A percentile compares a stretch with the other conserved stretches of the same genome.
Conservation (phyloP, 2,888 invertebrate species). For the Sinhomidia bicolor region DNA sequence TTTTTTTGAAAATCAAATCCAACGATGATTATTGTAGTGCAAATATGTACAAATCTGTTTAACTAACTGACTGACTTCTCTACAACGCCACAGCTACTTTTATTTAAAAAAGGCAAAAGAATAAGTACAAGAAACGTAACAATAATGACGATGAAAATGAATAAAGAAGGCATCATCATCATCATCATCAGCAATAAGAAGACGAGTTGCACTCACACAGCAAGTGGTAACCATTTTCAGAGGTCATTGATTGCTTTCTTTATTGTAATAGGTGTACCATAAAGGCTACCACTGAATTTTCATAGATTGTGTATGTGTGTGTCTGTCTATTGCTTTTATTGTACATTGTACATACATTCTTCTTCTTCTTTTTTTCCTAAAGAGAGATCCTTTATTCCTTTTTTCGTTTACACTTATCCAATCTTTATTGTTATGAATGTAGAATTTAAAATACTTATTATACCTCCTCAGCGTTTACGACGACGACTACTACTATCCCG, state of each 20-base stretch:
- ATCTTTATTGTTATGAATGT: constrained; percentile 54
- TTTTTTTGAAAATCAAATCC: neutral
- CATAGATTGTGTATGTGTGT: constrained; percentile 9
- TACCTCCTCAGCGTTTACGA: constrained; percentile 22
- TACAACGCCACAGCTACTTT: neutral
- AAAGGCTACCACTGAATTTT: constrained; percentile 38
- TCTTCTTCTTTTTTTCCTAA: constrained; percentile 35
- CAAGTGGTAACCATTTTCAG: constrained; percentile 71
- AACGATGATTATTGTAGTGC: constrained; percentile 36
- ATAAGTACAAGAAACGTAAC: neutral
- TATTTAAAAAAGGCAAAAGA: neutral
- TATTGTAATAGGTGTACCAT: constrained; percentile 38
- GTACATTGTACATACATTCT: neutral
- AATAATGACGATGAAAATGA: constrained; percentile 42
- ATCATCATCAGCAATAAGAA: constrained; percentile 17
- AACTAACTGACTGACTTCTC: neutral
- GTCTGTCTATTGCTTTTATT: neutral
- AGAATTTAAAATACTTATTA: constrained; percentile 12
- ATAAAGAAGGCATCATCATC: constrained; percentile 8
- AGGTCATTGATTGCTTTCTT: constrained; percentile 75
- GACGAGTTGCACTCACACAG: constrained; percentile 63
- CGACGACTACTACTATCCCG: neutral
- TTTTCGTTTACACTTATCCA: constrained; percentile 30
- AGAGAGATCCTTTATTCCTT: constrained; percentile 64
- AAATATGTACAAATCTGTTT: constrained; percentile 1